Conservation (phyloP, 2,797 vertebrate genomes). For the Enteromius trimaculatus region DNA sequence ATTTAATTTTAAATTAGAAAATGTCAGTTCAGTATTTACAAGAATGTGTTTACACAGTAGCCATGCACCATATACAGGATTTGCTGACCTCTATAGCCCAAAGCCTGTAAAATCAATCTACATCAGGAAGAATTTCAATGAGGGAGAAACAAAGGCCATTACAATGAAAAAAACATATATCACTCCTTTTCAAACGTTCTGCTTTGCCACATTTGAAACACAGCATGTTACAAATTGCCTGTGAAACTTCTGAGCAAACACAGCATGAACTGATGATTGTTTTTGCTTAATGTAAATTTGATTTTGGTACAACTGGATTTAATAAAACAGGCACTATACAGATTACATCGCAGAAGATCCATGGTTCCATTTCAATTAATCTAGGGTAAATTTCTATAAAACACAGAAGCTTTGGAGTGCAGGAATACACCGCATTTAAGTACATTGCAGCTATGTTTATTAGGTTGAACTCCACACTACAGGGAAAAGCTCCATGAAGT, state of each 20-base stretch:
- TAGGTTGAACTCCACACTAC: slow-evolving; percentile 11
- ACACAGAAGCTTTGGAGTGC: neutral
- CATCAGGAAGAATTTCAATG: neutral
- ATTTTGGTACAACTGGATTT: slow-evolving; percentile 32
- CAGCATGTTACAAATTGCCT: neutral
- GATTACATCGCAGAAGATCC: slow-evolving; percentile 3
- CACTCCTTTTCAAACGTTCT: slow-evolving; percentile 4
- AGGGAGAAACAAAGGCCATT: neutral
- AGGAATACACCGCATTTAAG: neutral
- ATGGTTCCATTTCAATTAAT: neutral
- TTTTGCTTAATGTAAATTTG: slow-evolving; percentile 12
- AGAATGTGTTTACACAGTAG: slow-evolving; percentile 69
- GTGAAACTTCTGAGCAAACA: slow-evolving; percentile 20
- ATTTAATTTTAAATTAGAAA: slow-evolving; percentile 75
- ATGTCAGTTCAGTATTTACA: slow-evolving; percentile 73
- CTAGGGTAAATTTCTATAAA: slow-evolving; percentile 1
- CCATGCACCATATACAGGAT: slow-evolving; percentile 62
- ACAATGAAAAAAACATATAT: slow-evolving; percentile 21
- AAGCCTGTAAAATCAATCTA: slow-evolving; percentile 59
- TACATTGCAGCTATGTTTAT: neutral
- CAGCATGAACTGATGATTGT: slow-evolving; percentile 17
- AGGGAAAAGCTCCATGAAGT: slow-evolving; percentile 6
- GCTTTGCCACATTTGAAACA: slow-evolving; percentile 34
- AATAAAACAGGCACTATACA: slow-evolving; percentile 11
- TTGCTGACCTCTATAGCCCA: slow-evolving; percentile 66